Percentiles rank a stretch among this genome's conserved stretches.
Conservation (phyloP, 1,140 invertebrate genomes). For the Coelopa frigida region DNA sequence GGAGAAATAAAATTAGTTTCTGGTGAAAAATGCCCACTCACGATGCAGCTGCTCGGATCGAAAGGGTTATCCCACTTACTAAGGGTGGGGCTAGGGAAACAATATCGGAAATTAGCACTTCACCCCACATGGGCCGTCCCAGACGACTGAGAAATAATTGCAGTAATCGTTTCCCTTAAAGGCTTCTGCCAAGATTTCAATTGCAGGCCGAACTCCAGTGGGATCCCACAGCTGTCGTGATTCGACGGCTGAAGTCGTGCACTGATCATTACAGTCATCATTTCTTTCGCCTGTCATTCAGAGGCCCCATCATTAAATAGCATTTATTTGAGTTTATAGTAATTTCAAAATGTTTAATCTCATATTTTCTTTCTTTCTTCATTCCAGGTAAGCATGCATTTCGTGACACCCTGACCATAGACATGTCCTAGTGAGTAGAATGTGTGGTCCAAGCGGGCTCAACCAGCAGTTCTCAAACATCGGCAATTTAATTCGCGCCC, state of each 20-base stretch:
- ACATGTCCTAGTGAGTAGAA: not conserved
- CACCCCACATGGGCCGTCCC: too few relatives aligned
- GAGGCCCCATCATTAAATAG: not conserved
- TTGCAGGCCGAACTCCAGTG: too few relatives aligned
- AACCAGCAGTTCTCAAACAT: slow-evolving; percentile 6
- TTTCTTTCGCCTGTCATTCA: slow-evolving; percentile 1
- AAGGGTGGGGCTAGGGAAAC: too few relatives aligned
- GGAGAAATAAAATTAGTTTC: too few relatives aligned
- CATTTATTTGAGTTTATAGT: not conserved
- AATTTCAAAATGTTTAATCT: slow-evolving; percentile 21
- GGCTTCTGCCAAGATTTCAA: too few relatives aligned
- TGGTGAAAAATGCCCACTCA: too few relatives aligned
- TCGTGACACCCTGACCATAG: slow-evolving; percentile 3
- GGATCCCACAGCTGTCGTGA: too few relatives aligned
- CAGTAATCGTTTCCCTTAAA: too few relatives aligned
- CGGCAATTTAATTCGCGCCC: not conserved
- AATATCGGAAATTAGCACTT: too few relatives aligned
- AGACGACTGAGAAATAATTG: too few relatives aligned
- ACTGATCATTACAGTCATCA: not conserved
- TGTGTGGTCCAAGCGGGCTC: not conserved
- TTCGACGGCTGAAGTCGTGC: not conserved
- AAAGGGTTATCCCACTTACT: too few relatives aligned
- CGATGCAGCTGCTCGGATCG: too few relatives aligned
- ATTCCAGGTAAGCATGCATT: slow-evolving; percentile 34
- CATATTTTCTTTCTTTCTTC: slow-evolving; percentile 29